Base-by-base conservation (phyloP, 2,888 invertebrate genomes). In the Andrena chrysosceles region DNA sequence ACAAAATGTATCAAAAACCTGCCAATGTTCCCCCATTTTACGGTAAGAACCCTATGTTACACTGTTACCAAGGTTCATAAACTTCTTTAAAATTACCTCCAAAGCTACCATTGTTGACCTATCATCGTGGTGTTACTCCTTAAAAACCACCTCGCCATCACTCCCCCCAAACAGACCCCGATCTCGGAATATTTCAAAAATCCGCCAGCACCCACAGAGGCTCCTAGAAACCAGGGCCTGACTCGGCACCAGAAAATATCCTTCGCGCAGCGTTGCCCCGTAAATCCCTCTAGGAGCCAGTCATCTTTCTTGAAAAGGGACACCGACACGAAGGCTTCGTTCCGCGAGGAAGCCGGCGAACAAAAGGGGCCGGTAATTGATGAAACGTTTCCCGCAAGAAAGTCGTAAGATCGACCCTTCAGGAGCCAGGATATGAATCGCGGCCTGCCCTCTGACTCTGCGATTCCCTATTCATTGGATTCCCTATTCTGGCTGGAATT, bases 361-460 rank as follows among this genome's bases (percentile, higher is more conserved):
- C 68, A 63, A 76, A 76, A 76, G 49, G n/a, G 31, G 16, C 60
- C 23, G 49, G 72, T 72, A 66, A 77, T 77, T 59, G 66, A 64
- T 72, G 72, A 60, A 72, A 66, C 42, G 35, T 72, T 72, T 29
- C 23, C 56, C 48, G 49, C 20, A 66, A 59, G 77, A 29, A 77
- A 72, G 52, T 76, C 62, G 70, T 62, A 52, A 73, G 42, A 67
- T 60, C 59, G 69, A 73, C 29, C 52, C 52, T 52, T 66, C 77
- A 64, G 23, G 29, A 54, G 49, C 42, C 42, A 59, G 52, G 52
- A 72, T 66, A 66, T 72, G 77, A 77, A 77, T 77, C 48, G 48
- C 66, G 29, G n/a, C 35, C 23, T 5, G 35, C 29, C 16, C 8
- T 16, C 49, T 54, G 59, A 23, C 42, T 54, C 23, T 31, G 62